phyloP scores from a whole-genome alignment of 2,797 vertebrate species.

The Dromococcyx pavoninus region DNA sequence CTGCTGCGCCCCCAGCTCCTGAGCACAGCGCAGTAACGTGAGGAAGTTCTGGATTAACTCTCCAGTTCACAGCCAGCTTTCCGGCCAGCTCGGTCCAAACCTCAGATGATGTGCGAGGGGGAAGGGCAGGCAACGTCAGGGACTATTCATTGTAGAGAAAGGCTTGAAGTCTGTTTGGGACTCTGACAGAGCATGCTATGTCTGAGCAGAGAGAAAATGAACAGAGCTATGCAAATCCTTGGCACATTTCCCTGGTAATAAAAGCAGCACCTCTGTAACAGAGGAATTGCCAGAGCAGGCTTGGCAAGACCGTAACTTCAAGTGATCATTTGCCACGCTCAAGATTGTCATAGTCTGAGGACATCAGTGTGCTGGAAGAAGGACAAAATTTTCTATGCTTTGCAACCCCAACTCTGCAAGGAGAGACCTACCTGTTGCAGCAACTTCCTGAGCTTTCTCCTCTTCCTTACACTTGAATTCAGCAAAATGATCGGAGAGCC shows the following conservation, averaged over 20 bases:
- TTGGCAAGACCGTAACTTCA: background rate
- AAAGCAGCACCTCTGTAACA: background rate
- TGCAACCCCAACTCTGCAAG: too few species aligned
- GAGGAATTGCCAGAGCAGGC: background rate
- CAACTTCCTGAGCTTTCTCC: background rate
- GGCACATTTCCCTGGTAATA: accelerated
- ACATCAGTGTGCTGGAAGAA: background rate
- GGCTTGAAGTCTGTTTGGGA: background rate
- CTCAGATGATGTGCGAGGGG: background rate
- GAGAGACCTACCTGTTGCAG: background rate
- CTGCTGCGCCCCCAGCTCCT: too few species aligned
- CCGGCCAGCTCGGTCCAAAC: background rate
- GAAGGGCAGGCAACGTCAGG: background rate
- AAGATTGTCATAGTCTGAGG: background rate
- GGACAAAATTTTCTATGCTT: background rate
- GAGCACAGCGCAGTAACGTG: background rate
- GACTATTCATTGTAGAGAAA: background rate
- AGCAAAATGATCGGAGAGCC: background rate
- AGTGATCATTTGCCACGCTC: background rate
- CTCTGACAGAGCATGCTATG: background rate
- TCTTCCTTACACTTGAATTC: background rate
- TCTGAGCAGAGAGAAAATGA: background rate
- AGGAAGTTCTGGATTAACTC: background rate
- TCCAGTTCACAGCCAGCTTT: background rate
- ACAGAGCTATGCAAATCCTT: background rate